Evolutionary conservation across 2,888 invertebrate species (phyloP).

Genomic region (Dusona sp.): DNA sequence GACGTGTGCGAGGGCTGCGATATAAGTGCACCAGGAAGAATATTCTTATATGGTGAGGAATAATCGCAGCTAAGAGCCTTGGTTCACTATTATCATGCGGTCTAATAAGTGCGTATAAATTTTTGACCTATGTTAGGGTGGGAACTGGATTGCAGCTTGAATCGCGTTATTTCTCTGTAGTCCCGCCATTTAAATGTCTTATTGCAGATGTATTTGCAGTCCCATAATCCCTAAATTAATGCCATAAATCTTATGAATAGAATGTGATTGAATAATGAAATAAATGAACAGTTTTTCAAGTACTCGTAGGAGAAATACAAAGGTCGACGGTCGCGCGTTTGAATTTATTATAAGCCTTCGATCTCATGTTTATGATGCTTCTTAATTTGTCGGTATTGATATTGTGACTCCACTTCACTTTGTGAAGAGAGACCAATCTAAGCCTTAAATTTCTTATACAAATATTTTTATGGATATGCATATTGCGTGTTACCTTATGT

Average conservation of each 20-base stretch:
- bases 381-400: neutral
- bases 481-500: neutral
- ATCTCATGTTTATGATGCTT: neutral
- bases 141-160: conserved; percentile 42
- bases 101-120: conserved; percentile 77
- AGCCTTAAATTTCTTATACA: neutral
- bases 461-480: neutral
- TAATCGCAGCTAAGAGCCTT: conserved; percentile 44
- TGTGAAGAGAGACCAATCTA: neutral
- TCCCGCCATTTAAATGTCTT: too few relatives aligned
- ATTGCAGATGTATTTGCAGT: too few relatives aligned
- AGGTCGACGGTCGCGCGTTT: neutral
- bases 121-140: conserved; percentile 61
- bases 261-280: neutral
- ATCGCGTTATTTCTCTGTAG: too few relatives aligned
- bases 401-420: neutral
- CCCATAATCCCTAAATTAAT: neutral
- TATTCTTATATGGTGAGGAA: conserved; percentile 51
- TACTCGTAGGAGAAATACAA: too few relatives aligned
- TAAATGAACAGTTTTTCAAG: neutral
- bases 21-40: conserved; percentile 24
- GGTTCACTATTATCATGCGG: conserved; percentile 51
- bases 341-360: neutral
- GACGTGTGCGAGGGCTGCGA: conserved; percentile 12
- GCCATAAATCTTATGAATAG: neutral